Evolutionary conservation across 2,113 vertebrate genomes (phyloP).

Genomic region (Jacana jacana): DNA sequence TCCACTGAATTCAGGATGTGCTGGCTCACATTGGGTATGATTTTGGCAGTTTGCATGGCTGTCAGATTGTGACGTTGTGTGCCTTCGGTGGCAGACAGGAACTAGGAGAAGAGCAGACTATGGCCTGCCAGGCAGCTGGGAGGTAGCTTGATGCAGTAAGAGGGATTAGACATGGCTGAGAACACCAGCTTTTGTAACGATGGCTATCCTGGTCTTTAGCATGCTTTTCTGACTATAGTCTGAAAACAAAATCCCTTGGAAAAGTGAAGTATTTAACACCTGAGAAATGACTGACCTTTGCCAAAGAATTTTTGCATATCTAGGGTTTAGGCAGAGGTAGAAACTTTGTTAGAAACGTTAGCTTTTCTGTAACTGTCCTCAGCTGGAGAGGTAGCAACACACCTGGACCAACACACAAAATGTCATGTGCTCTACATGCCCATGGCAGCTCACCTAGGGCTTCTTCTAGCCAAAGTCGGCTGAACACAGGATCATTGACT

Average conservation of each 20-base stretch:
- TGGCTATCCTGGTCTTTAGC: background rate
- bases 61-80: background rate
- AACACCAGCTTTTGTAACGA: background rate
- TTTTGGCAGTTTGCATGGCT: background rate
- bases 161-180: background rate
- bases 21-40: background rate
- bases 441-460: background rate
- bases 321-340: background rate
- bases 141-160: background rate
- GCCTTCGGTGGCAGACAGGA: background rate
- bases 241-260: background rate
- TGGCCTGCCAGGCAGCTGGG: slow-evolving; percentile 7
- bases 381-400: background rate
- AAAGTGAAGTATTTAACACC: background rate
- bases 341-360: background rate
- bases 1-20: background rate
- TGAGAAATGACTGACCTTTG: background rate
- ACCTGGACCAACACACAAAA: background rate
- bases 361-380: background rate
- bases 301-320: background rate
- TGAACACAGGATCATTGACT: background rate
- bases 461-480: background rate
- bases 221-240: background rate
- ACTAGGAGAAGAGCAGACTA: background rate
- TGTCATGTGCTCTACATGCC: background rate